Conservation (phyloP, 2,797 vertebrate species). For the Sebastes wilsoni region DNA sequence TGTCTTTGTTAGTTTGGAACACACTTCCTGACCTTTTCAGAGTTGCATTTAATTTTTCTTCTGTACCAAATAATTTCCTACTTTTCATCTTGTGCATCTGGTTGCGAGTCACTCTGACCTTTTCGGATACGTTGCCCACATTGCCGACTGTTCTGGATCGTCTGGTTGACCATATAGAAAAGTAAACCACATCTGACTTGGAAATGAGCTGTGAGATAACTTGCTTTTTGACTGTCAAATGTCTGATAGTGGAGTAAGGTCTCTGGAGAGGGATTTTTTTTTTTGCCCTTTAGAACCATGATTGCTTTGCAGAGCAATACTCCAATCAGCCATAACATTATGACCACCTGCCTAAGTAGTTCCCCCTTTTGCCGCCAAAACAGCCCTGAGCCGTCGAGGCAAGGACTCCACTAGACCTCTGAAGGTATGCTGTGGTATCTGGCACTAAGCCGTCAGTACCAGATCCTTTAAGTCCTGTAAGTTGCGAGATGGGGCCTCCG, state of each 20-base stretch:
- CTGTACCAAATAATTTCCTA: neutral
- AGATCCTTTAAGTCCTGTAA: no score
- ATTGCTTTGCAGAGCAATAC: neutral
- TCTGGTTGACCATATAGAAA: neutral
- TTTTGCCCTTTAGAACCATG: neutral
- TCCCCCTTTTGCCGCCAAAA: no score
- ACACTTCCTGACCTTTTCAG: conserved; percentile 54
- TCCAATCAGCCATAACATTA: no score
- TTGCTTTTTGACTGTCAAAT: conserved; percentile 32
- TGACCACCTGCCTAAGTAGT: no score
- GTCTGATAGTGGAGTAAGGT: neutral
- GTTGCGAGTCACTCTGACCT: conserved; percentile 32
- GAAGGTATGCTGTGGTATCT: no score
- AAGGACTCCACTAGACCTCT: no score
- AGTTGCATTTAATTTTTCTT: neutral
- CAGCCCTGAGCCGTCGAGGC: no score
- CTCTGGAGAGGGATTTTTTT: neutral
- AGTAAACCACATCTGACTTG: conserved; percentile 28
- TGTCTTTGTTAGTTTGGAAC: neutral
- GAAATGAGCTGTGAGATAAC: conserved; percentile 23
- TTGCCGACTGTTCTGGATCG: neutral
- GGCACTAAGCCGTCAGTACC: no score
- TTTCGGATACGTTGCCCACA: neutral
- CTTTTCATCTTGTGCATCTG: neutral
- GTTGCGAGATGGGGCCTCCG: no score